Evolutionary conservation across 1,140 invertebrate genomes (phyloP).

Genomic region (Pseudomyrmex concolor): DNA sequence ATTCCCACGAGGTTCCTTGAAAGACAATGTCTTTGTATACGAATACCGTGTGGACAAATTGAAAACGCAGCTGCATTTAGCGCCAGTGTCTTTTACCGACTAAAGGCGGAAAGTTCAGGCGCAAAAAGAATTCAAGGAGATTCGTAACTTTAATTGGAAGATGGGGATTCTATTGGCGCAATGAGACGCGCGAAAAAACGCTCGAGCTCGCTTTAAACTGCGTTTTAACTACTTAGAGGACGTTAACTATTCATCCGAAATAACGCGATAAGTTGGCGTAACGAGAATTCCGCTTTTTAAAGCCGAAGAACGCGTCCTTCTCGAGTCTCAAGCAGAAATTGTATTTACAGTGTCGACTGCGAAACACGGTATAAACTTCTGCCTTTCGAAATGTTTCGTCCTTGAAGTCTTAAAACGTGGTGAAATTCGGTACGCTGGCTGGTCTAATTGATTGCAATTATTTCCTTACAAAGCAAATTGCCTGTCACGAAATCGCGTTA

Average conservation of each 20-base stretch:
- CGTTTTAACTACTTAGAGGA: constrained; percentile 64
- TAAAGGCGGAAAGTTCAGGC: constrained; percentile 22
- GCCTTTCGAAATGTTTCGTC: constrained; percentile 1
- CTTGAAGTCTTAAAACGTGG: constrained; percentile 44
- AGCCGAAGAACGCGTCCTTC: no score
- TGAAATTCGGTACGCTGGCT: constrained; percentile 17
- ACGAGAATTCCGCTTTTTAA: constrained; percentile 4
- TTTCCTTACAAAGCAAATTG: constrained; percentile 70
- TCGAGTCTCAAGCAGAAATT: neutral
- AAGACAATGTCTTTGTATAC: constrained; percentile 8
- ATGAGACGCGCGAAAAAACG: constrained; percentile 35
- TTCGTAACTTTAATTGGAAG: constrained; percentile 68
- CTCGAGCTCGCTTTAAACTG: constrained; percentile 49
- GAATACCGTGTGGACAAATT: constrained; percentile 39
- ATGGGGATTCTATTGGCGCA: constrained; percentile 48
- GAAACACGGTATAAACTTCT: constrained; percentile 6
- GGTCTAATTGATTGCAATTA: constrained; percentile 65
- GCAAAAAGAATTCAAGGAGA: constrained; percentile 51
- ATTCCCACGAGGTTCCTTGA: neutral
- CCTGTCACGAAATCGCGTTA: constrained; percentile 63
- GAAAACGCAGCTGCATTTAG: constrained; percentile 17
- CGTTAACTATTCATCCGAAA: constrained; percentile 61
- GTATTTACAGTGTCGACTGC: constrained; percentile 20
- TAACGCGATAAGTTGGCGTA: constrained; percentile 51
- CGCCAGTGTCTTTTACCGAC: neutral